These are phyloP conservation scores for Myzus persicae DNA, from an alignment of 1,140 invertebrate species.

Conservation along the genomic window DNA sequence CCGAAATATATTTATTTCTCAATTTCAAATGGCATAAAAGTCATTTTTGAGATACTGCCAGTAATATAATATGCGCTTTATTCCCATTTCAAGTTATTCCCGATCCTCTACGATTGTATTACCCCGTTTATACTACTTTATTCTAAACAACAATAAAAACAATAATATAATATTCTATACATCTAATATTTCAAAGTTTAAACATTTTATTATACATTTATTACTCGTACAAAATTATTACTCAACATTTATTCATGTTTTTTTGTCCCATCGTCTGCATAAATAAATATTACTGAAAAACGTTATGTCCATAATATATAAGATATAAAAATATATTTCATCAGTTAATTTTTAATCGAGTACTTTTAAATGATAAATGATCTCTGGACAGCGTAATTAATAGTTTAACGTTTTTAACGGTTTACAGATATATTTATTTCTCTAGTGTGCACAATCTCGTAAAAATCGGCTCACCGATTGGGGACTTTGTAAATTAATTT, in stretches of 20 bases:
- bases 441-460: neutral
- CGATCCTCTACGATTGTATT: neutral
- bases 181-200: neutral
- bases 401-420: neutral
- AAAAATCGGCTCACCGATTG: too few species aligned
- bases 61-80: neutral
- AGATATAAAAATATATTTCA: neutral
- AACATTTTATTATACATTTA: neutral
- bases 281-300: neutral
- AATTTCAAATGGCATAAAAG: neutral
- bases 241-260: neutral
- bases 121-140: neutral
- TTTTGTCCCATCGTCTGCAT: neutral
- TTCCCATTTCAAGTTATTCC: neutral
- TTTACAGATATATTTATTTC: neutral
- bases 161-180: neutral
- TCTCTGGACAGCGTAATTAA: neutral
- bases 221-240: neutral
- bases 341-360: too few species aligned
- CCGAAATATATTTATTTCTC: neutral
- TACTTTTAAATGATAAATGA: neutral
- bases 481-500: too few species aligned
- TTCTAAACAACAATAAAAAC: conserved; percentile 6
- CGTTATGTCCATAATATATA: neutral
- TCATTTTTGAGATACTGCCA: neutral